Conservation (phyloP, 1,140 invertebrate genomes). For the Mylabris phalerata region DNA sequence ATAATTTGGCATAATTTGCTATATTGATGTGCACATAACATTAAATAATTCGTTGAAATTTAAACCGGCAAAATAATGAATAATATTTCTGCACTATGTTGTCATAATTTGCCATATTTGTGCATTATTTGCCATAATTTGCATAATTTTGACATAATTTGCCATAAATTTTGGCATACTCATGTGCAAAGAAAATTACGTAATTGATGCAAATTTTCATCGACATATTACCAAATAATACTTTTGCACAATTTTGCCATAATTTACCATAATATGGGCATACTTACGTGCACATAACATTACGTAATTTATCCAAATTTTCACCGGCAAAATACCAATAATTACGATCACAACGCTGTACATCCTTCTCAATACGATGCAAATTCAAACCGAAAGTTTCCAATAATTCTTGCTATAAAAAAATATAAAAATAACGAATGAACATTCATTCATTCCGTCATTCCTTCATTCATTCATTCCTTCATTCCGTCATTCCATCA, state of each 20-base stretch:
- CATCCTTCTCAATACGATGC: conserved; percentile 94
- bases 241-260: neutral
- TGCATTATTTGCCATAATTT: no score
- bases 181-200: no score
- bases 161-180: no score
- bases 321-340: conserved; percentile 82
- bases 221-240: no score
- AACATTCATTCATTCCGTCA: neutral
- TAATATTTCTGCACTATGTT: no score
- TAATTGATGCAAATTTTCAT: no score
- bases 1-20: no score
- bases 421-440: neutral
- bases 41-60: no score
- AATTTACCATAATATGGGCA: neutral
- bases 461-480: no score
- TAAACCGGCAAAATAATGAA: conserved; percentile 67
- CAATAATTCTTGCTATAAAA: conserved; percentile 66
- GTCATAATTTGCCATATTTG: no score
- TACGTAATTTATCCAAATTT: conserved; percentile 89
- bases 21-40: conserved; percentile 47
- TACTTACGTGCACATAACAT: conserved; percentile 92
- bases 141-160: no score
- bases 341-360: conserved; percentile 89
- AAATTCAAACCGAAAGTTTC: conserved; percentile 85
- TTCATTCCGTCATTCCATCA: no score